Base-by-base conservation (phyloP, 2,888 invertebrate species). In the Acleris laterana region DNA sequence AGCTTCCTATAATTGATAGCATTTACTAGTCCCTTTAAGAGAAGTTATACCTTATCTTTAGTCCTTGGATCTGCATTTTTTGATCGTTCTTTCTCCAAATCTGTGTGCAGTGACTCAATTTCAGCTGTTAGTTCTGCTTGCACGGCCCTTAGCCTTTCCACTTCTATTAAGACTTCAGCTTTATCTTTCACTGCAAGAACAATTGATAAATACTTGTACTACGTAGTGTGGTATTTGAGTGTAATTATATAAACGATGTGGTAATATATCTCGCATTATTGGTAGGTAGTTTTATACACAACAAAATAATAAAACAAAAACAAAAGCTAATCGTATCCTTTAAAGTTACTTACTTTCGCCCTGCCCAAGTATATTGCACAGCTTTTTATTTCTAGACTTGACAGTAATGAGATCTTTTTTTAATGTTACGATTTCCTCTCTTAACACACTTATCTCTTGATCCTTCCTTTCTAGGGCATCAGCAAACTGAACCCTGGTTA, bases 31-130 rank as follows among this genome's bases (percentile, higher is more conserved):
- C 11, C 25, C 4, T 16, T 13, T 51, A 22, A 51, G 25, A 25
- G 5, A 7, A 49, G 44, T 20, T 48, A 25, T 72, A 93, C 93
- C 87, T 92, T 93, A 68, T 93, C 93, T 77, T 94, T 95, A 71
- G 87, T 76, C 72, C 94, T 94, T 1, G 94, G 80, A 69, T 95
- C 95, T 57, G 93, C 81, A 75, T 93, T 84, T 86, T 95, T 95
- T 4, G 96, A 96, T 58, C 96, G 93, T 84, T 97, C 96, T 79
- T 95, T 96, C 84, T 97, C 96, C 48, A 97, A 87, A 68, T 96
- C 94, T 6, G 94, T 94, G 78, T 96, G 95, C 28, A 97, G 87
- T 42, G 93, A 85, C 9, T 94, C 90, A 48, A 97, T 93, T 87
- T 97, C 95, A 0, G 95, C 94, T 1, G 95, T 96, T 51, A 97